A percentile compares a stretch with the other conserved stretches of the same genome.
These are phyloP conservation scores for Hiodon alosoides DNA, from an alignment of 2,113 vertebrate species.

Conservation along the genomic window DNA sequence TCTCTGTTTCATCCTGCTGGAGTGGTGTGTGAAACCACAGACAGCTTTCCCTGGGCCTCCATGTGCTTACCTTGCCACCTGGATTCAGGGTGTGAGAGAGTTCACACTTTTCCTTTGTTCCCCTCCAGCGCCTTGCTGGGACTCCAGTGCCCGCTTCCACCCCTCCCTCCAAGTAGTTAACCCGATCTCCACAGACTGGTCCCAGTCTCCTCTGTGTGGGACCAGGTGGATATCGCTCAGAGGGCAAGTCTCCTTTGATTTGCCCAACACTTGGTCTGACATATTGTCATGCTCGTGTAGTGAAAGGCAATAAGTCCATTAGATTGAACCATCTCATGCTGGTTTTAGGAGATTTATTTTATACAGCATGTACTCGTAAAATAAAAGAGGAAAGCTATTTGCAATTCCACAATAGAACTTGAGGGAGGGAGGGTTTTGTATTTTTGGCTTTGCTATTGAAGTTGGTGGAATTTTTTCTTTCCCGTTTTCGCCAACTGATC, in stretches of 20 bases:
- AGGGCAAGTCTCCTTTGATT: slow-evolving; percentile 33
- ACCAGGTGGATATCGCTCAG: slow-evolving; percentile 56
- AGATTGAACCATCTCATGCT: not conserved
- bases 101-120: not conserved
- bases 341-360: not conserved
- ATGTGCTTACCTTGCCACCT: slow-evolving; percentile 8
- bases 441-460: not conserved
- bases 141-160: slow-evolving; percentile 17
- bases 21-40: not conserved
- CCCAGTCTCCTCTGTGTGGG: slow-evolving; percentile 42
- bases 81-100: not conserved
- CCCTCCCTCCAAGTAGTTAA: slow-evolving; percentile 16
- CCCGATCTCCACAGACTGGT: slow-evolving; percentile 5
- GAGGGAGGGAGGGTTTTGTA: not conserved
- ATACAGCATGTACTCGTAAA: not conserved
- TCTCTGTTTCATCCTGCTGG: not conserved
- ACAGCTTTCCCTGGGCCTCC: not conserved
- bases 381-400: not conserved
- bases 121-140: not conserved
- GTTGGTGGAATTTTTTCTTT: too few relatives aligned
- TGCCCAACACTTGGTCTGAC: slow-evolving; percentile 28
- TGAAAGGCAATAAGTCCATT: slow-evolving; percentile 26
- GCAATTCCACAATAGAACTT: not conserved
- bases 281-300: slow-evolving; percentile 22
- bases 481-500: not conserved